Evolutionary conservation across 2,113 vertebrate genomes (phyloP).

Genomic region (Ursus arctos): DNA sequence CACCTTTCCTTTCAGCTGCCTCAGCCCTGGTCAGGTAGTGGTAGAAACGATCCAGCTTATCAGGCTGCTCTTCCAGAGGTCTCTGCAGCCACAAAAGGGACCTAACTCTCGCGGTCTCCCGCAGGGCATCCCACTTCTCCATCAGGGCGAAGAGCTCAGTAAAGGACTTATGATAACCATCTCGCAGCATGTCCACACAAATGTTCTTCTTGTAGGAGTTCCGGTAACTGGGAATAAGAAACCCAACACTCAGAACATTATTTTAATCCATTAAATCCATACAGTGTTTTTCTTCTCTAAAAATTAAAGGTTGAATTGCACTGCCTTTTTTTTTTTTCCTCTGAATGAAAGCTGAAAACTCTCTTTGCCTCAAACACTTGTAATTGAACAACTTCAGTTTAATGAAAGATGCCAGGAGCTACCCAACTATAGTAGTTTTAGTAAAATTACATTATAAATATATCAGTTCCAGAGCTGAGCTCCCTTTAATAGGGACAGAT

Average conservation of each 20-base stretch:
- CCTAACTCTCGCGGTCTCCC: slow-evolving; percentile 92
- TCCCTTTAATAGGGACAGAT: slow-evolving; percentile 50
- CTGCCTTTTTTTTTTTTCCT: background rate
- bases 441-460: slow-evolving; percentile 66
- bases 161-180: slow-evolving; percentile 93
- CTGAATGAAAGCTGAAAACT: background rate
- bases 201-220: slow-evolving; percentile 94
- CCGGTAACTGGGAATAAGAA: slow-evolving; percentile 88
- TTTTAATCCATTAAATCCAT: slow-evolving; percentile 76
- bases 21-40: slow-evolving; percentile 93
- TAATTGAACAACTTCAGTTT: background rate
- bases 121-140: slow-evolving; percentile 90
- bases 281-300: slow-evolving; percentile 58
- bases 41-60: slow-evolving; percentile 94
- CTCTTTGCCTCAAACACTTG: background rate
- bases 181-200: slow-evolving; percentile 92
- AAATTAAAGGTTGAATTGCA: background rate
- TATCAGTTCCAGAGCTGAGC: slow-evolving; percentile 50
- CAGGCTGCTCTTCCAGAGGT: slow-evolving; percentile 92
- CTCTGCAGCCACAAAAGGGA: slow-evolving; percentile 96
- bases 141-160: slow-evolving; percentile 91
- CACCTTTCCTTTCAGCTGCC: slow-evolving; percentile 91
- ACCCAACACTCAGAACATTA: slow-evolving; percentile 37
- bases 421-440: background rate
- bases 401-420: slow-evolving; percentile 55